Evolutionary conservation across 2,888 invertebrate genomes (phyloP).

Genomic region (Conomelus anceps): DNA sequence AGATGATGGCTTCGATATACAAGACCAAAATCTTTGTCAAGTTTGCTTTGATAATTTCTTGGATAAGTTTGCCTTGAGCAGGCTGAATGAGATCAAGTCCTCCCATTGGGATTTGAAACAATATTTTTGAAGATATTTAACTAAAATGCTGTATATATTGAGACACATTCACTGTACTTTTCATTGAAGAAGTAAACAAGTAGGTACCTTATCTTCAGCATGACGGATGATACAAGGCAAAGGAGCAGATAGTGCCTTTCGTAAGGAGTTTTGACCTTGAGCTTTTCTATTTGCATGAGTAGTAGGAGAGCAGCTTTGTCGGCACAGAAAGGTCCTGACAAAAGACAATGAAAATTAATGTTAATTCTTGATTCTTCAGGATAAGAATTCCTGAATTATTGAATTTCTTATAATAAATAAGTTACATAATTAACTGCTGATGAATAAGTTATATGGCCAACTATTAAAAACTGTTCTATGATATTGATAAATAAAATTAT

Average conservation of each 20-base stretch:
- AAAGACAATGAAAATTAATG: neutral
- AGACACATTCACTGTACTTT: neutral
- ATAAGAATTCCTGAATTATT: neutral
- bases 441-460: too few species aligned
- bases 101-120: too few species aligned
- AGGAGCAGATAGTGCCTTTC: constrained; percentile 79
- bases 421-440: constrained; percentile 24
- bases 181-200: neutral
- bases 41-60: too few species aligned
- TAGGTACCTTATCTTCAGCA: constrained; percentile 58
- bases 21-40: too few species aligned
- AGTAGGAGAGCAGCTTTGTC: constrained; percentile 75
- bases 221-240: constrained; percentile 68
- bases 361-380: neutral
- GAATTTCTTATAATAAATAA: neutral
- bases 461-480: too few species aligned
- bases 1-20: too few species aligned
- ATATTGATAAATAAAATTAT: too few species aligned
- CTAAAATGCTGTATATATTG: neutral
- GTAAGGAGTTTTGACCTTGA: constrained; percentile 82
- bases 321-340: constrained; percentile 81
- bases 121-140: too few species aligned
- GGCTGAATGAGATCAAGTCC: too few species aligned
- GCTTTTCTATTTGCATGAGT: constrained; percentile 69
- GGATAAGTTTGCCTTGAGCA: too few species aligned